A percentile compares a stretch with the other conserved stretches of the same genome.
These are phyloP conservation scores for Atrichornis clamosus DNA, from an alignment of 2,113 vertebrate genomes.

Conservation along the genomic window DNA sequence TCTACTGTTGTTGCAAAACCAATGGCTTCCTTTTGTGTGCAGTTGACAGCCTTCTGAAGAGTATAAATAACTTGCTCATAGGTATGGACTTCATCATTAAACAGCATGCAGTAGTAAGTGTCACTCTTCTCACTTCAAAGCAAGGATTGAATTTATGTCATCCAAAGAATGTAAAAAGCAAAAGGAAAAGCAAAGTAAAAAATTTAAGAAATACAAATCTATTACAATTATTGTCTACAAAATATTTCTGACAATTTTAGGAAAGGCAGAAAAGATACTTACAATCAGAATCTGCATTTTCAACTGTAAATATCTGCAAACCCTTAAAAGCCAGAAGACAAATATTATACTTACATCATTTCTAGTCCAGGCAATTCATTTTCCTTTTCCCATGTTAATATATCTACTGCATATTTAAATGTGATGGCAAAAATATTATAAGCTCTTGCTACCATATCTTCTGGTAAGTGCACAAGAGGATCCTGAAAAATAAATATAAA, in stretches of 20 bases:
- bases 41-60: constrained; percentile 96
- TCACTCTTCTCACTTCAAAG: constrained; percentile 83
- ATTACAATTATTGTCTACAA: background rate
- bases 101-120: constrained; percentile 96
- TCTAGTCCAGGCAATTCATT: constrained; percentile 87
- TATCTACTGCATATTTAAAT: constrained; percentile 93
- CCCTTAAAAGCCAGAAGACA: background rate
- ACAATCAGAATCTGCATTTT: background rate
- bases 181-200: background rate
- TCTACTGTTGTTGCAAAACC: constrained; percentile 97
- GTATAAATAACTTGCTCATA: constrained; percentile 99
- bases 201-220: background rate
- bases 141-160: background rate
- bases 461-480: constrained; percentile 84
- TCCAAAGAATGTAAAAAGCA: background rate
- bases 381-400: constrained; percentile 95
- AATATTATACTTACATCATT: constrained; percentile 77
- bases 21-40: constrained; percentile 94
- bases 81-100: constrained; percentile 98
- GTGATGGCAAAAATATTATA: constrained; percentile 90
- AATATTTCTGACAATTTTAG: background rate
- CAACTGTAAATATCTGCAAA: background rate
- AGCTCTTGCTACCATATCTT: constrained; percentile 86
- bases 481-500: constrained; percentile 76
- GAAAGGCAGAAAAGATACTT: background rate